Evolutionary conservation across 2,113 vertebrate species (phyloP).

Genomic region (Gymnorhina tibicen): DNA sequence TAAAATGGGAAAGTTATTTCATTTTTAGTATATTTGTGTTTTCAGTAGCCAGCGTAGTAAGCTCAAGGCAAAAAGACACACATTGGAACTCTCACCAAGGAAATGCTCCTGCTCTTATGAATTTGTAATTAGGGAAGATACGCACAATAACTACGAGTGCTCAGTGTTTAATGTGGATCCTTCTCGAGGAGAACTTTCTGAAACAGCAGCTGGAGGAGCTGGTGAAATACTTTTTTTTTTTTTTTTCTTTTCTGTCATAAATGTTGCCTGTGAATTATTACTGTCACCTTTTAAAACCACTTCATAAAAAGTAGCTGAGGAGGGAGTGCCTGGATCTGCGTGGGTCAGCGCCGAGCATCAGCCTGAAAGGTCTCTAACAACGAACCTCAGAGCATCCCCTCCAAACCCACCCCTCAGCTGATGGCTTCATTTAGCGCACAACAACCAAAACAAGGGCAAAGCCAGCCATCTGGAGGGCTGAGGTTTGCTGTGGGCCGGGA

Average conservation of each 20-base stretch:
- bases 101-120: conserved; percentile 20
- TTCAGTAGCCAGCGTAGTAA: conserved; percentile 6
- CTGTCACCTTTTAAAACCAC: neutral
- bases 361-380: neutral
- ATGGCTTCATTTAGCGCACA: conserved; percentile 11
- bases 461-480: conserved; percentile 32
- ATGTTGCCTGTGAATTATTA: neutral
- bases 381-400: neutral
- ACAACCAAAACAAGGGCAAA: neutral
- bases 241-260: neutral
- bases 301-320: neutral
- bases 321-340: neutral
- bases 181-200: neutral
- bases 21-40: conserved; percentile 51
- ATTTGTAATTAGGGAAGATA: conserved; percentile 31
- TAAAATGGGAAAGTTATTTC: conserved; percentile 74
- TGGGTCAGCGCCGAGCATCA: neutral
- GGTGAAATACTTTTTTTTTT: neutral
- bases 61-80: conserved; percentile 34
- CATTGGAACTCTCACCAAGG: conserved; percentile 3
- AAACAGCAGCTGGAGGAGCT: neutral
- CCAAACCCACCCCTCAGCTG: neutral
- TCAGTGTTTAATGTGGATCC: neutral
- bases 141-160: neutral
- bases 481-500: neutral